Conservation (phyloP, 1,140 invertebrate genomes). For the Coboldia fuscipes region DNA sequence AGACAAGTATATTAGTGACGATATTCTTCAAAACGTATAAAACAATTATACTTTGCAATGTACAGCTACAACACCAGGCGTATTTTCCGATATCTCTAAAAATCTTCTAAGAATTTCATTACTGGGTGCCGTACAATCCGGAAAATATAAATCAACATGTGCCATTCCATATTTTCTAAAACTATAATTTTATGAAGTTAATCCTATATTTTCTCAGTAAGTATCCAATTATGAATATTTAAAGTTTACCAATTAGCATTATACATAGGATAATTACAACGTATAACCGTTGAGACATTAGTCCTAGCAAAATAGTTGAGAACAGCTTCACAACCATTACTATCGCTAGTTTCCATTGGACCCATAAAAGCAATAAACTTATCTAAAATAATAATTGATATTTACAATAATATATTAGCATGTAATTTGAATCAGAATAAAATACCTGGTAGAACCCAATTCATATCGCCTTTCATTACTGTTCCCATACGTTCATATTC, state of each 20-base stretch:
- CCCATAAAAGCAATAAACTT: conserved; percentile 98
- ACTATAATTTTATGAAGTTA: no score
- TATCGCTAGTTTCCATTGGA: conserved; percentile 72
- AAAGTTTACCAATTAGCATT: no score
- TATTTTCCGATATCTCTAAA: conserved; percentile 69
- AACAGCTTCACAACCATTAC: conserved; percentile 86
- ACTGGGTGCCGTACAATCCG: conserved; percentile 87
- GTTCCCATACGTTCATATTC: conserved; percentile 91
- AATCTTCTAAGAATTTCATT: conserved; percentile 81
- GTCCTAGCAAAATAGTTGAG: conserved; percentile 84
- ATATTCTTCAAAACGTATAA: no score
- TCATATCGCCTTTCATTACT: conserved; percentile 96
- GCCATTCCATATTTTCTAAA: conserved; percentile 86
- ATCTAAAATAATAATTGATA: no score
- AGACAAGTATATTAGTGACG: no score
- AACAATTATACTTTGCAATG: conserved; percentile 96
- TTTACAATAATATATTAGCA: no score
- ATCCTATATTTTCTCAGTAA: no score
- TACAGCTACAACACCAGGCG: conserved; percentile 84
- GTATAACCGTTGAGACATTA: conserved; percentile 79
- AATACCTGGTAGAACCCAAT: conserved; percentile 98
- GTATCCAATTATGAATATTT: no score
- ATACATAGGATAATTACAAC: conserved; percentile 89
- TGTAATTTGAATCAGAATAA: no score
- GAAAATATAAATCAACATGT: conserved; percentile 91